These are phyloP conservation scores for Neoascia interrupta DNA, from an alignment of 2,888 invertebrate species.

Conservation along the genomic window DNA sequence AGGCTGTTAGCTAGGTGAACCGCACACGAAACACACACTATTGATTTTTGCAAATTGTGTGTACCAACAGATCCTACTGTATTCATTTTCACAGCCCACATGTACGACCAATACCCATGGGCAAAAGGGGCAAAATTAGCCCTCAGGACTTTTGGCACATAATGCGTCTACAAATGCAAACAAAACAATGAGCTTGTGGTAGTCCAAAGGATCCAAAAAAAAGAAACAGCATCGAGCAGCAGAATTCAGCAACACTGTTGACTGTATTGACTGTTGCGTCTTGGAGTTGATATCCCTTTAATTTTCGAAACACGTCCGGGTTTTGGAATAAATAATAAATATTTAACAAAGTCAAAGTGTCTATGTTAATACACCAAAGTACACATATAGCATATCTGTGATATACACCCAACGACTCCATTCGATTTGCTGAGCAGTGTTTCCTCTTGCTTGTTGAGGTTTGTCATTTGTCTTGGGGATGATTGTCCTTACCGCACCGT, in stretches of 20 bases:
- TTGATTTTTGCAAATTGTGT: constrained; percentile 11
- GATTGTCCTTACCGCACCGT: constrained; percentile 11
- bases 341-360: constrained; percentile 53
- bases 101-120: constrained; percentile 14
- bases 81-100: not conserved
- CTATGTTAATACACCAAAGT: constrained; percentile 46
- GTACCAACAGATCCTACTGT: not conserved
- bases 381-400: too few species aligned
- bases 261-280: constrained; percentile 20
- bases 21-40: too few species aligned
- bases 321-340: constrained; percentile 43
- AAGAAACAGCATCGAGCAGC: not conserved
- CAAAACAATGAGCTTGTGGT: not conserved
- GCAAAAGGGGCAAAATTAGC: constrained; percentile 24
- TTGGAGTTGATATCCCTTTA: constrained; percentile 30
- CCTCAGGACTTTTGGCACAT: constrained; percentile 19
- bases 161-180: constrained; percentile 8
- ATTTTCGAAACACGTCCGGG: constrained; percentile 55
- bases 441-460: constrained; percentile 18
- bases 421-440: constrained; percentile 47
- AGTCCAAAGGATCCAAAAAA: not conserved
- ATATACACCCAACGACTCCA: too few species aligned
- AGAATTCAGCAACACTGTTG: constrained; percentile 11
- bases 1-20: too few species aligned
- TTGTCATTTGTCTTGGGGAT: constrained; percentile 1